These are phyloP conservation scores for Apamea epomidion DNA, from an alignment of 2,888 invertebrate species.

Conservation along the genomic window DNA sequence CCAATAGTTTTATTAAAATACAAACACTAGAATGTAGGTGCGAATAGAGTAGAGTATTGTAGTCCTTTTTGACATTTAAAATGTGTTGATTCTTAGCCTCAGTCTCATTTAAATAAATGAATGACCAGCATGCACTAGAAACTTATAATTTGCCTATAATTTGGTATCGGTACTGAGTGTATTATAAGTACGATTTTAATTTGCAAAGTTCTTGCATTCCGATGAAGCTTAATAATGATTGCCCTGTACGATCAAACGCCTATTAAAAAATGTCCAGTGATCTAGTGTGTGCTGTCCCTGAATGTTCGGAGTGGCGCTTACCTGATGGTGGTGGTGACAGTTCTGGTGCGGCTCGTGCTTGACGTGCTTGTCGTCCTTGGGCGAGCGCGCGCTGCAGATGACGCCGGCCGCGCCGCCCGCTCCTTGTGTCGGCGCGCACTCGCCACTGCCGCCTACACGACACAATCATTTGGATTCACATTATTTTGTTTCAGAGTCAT, in stretches of 20 bases:
- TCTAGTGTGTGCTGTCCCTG: not conserved
- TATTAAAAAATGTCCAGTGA: not conserved
- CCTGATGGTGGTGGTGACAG: slow-evolving; percentile 66
- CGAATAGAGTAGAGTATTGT: not conserved
- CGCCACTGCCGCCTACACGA: slow-evolving; percentile 55
- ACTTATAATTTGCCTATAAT: not conserved
- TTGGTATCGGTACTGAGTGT: too few species aligned
- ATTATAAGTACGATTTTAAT: not conserved
- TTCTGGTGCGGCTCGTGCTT: slow-evolving; percentile 80
- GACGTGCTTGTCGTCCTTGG: slow-evolving; percentile 85
- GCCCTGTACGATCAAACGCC: not conserved
- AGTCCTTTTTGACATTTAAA: not conserved
- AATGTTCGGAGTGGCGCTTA: slow-evolving; percentile 6
- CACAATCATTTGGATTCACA: not conserved
- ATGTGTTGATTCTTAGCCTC: not conserved
- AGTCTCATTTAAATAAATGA: not conserved
- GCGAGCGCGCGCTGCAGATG: slow-evolving; percentile 86
- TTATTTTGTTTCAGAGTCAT: not conserved
- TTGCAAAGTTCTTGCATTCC: too few species aligned
- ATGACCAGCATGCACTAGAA: not conserved
- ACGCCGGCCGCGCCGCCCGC: slow-evolving; percentile 69
- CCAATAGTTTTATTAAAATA: not conserved
- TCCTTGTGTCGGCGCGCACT: slow-evolving; percentile 46
- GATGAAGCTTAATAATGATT: not conserved
- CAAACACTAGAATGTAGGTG: not conserved